phyloP scores from a whole-genome alignment of 2,797 vertebrate species.

The Lagothrix lagotricha region DNA sequence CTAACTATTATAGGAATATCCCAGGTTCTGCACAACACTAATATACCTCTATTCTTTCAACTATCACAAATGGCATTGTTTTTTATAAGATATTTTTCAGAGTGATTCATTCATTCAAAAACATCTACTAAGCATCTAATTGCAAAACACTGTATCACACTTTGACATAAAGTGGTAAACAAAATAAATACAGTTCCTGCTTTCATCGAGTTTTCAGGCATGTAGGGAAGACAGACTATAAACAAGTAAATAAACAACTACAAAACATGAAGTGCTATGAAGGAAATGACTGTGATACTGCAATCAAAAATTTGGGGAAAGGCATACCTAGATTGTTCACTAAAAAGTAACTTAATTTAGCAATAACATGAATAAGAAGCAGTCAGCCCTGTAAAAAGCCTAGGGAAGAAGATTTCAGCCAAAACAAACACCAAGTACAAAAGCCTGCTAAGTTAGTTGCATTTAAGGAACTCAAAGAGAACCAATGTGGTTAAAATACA shows the following conservation, averaged over 20 bases:
- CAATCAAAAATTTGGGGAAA: background rate
- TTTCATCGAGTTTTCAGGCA: background rate
- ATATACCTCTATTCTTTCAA: background rate
- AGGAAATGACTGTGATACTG: background rate
- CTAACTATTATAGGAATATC: background rate
- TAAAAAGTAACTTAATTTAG: background rate
- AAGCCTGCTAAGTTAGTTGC: background rate
- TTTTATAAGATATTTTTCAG: background rate
- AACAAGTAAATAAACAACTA: slow-evolving; percentile 26
- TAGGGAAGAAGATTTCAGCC: background rate
- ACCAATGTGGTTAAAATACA: background rate
- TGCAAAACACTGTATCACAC: background rate
- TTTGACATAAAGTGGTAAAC: background rate
- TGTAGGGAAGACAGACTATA: background rate
- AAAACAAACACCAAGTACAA: background rate
- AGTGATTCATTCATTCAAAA: slow-evolving; percentile 36
- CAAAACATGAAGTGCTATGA: background rate
- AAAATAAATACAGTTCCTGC: background rate
- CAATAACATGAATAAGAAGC: background rate
- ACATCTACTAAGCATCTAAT: background rate
- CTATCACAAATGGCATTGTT: background rate
- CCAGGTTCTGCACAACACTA: background rate
- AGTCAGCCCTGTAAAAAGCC: background rate
- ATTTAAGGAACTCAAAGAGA: background rate
- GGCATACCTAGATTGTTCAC: background rate